Evolutionary conservation across 2,113 vertebrate species (phyloP), one percentile per base, ranked within the genome.

Genomic region (Epinephelus lanceolatus): DNA sequence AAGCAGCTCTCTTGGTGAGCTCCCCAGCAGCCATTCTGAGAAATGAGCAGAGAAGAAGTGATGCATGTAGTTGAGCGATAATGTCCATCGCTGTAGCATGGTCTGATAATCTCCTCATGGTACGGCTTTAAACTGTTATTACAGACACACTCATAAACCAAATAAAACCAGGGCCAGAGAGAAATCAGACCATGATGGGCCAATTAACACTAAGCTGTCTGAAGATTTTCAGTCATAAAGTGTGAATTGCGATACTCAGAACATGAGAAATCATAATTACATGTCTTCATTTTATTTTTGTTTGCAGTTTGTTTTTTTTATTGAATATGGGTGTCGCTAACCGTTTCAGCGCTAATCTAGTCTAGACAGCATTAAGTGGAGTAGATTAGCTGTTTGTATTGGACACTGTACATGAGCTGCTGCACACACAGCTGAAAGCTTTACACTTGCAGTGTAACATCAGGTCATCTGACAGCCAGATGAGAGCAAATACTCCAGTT

Each of bases 51-150:
- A 78, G 81, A 81, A 78, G 90, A 93, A 92, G 88, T 62, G 81
- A 92, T 90, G 94, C 91, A 92, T 94, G 93, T 92, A 86, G 87
- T 84, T 23, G 85, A 90, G 90, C 51, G 93, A 93, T 94, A 93
- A 93, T 93, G 93, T 91, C 89, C 87, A 84, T 80, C 49, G 77
- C 86, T 86, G 85, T 80, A 82, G 87, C 88, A 67, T 80, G 90
- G 90, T 84, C 88, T 76, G 91, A 93, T 94, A 92, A 92, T 91
- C 93, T 93, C 94, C 91, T 93, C 69, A 37, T 75, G 85, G 93
- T 89, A 60, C 68, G 7, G 80, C 90, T 90, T 93, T 92, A 91
- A 91, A 92, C 88, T 86, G 90, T 91, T 92, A 87, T 92, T 87
- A 90, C 86, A 87, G 83, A 90, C 72, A 87, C 87, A 87, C 89